Conservation (phyloP, 1,140 invertebrate genomes). For the Aplysia californica region DNA sequence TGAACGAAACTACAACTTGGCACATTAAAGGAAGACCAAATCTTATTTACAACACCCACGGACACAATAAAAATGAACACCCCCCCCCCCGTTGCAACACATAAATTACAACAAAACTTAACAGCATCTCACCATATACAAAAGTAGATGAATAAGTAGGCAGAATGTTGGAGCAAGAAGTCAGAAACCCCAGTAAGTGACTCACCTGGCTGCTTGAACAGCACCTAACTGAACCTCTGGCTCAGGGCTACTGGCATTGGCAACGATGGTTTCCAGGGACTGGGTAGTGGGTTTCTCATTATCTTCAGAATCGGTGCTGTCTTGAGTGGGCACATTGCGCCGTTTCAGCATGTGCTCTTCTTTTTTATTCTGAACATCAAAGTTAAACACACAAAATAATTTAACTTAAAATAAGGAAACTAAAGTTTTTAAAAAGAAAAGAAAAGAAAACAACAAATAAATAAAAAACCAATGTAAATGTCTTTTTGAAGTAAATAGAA, state of each 20-base stretch:
- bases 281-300: constrained; percentile 61
- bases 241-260: constrained; percentile 62
- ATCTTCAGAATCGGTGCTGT: constrained; percentile 67
- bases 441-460: background rate
- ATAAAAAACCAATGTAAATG: background rate
- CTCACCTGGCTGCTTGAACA: constrained; percentile 68
- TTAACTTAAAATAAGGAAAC: background rate
- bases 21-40: too few species aligned
- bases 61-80: too few species aligned
- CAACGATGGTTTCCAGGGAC: constrained; percentile 63
- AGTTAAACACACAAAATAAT: background rate
- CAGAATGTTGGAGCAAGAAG: too few species aligned
- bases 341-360: constrained; percentile 96
- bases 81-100: too few species aligned
- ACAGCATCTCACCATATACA: too few species aligned
- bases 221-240: constrained; percentile 63
- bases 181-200: too few species aligned
- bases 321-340: constrained; percentile 81
- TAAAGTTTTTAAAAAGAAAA: background rate
- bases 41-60: too few species aligned
- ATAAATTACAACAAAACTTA: too few species aligned
- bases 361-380: constrained; percentile 80
- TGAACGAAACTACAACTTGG: too few species aligned
- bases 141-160: too few species aligned
- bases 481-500: background rate